phyloP scores from a whole-genome alignment of 2,888 invertebrate species.

The Agriopis marginaria region DNA sequence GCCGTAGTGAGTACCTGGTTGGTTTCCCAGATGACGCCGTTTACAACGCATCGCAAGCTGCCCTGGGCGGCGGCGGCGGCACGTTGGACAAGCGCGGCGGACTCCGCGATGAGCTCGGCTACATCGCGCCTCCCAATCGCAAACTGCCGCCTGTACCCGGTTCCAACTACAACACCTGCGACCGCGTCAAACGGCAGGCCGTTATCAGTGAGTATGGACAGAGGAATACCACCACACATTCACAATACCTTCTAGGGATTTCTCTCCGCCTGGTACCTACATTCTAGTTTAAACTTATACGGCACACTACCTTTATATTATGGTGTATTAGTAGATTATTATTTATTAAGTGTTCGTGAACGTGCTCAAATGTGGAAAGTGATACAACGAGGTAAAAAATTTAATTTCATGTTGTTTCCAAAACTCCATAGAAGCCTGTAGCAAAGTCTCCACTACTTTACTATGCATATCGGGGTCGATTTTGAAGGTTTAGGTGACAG shows the following conservation, averaged over 20 bases:
- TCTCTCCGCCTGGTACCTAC: neutral
- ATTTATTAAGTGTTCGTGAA: too few relatives aligned
- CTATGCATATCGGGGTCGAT: too few relatives aligned
- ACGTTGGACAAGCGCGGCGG: slow-evolving; percentile 94
- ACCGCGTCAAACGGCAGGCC: slow-evolving; percentile 97
- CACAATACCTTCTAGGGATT: neutral
- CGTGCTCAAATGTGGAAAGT: too few relatives aligned
- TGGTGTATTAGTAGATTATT: too few relatives aligned
- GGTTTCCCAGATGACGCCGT: slow-evolving; percentile 92
- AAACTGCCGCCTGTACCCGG: slow-evolving; percentile 97
- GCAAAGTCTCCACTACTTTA: too few relatives aligned
- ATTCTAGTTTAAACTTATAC: neutral
- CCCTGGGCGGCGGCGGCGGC: slow-evolving; percentile 87
- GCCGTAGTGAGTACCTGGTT: neutral
- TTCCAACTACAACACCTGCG: slow-evolving; percentile 97
- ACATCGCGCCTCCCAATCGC: slow-evolving; percentile 96
- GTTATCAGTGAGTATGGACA: slow-evolving; percentile 92
- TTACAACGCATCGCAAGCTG: slow-evolving; percentile 93
- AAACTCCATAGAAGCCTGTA: too few relatives aligned
- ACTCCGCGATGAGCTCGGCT: slow-evolving; percentile 95
- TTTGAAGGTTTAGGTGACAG: too few relatives aligned
- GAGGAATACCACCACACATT: slow-evolving; percentile 1
- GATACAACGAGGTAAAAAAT: too few relatives aligned
- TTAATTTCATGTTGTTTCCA: too few relatives aligned
- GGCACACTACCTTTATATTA: neutral